Conservation (phyloP, 2,888 invertebrate species). For the Melinaea menophilus region DNA sequence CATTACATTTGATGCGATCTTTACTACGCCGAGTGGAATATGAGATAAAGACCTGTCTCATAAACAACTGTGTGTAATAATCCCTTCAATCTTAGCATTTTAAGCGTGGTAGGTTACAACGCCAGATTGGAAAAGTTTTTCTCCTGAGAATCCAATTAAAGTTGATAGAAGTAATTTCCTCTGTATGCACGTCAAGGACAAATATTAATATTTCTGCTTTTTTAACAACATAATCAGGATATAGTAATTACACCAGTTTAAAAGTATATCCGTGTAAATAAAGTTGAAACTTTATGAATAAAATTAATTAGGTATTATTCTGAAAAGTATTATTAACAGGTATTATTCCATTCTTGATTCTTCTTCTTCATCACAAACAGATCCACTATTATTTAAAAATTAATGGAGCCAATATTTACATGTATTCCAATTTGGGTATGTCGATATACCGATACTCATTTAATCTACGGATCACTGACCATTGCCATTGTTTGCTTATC, state of each 20-base stretch:
- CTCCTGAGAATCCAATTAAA: conserved; percentile 71
- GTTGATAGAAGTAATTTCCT: conserved; percentile 71
- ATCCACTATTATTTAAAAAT: conserved; percentile 14
- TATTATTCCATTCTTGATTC: too few relatives aligned
- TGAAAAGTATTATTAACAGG: too few relatives aligned
- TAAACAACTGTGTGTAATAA: conserved; percentile 52
- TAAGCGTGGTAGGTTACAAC: conserved; percentile 63
- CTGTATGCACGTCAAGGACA: conserved; percentile 30
- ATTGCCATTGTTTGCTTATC: conserved; percentile 10
- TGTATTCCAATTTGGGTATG: conserved; percentile 11
- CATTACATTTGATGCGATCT: conserved; percentile 17
- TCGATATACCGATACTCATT: conserved; percentile 17
- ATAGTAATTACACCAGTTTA: too few relatives aligned
- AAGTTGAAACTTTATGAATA: too few relatives aligned
- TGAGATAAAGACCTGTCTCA: conserved; percentile 20
- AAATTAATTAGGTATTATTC: too few relatives aligned
- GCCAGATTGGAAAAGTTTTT: conserved; percentile 75
- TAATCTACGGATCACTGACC: conserved; percentile 18
- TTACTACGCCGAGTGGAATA: conserved; percentile 23
- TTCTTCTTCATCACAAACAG: conserved; percentile 10
- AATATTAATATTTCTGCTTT: too few relatives aligned
- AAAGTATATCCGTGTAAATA: too few relatives aligned
- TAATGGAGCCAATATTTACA: conserved; percentile 18
- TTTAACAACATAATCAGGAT: too few relatives aligned
- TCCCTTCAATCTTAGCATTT: conserved; percentile 59